Conservation (phyloP, 1,140 invertebrate species). For the Temnothorax longispinosus region DNA sequence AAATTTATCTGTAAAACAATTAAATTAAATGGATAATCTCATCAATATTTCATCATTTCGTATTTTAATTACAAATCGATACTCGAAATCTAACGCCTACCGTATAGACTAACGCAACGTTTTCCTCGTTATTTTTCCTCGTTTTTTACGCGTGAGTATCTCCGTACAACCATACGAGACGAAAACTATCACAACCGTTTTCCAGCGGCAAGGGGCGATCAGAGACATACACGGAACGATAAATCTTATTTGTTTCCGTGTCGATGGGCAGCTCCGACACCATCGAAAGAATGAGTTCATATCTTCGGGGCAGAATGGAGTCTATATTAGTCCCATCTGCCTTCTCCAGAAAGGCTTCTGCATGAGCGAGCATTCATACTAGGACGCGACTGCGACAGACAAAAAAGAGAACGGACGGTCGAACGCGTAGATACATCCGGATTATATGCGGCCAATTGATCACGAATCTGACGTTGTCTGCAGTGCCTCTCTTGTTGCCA, state of each 20-base stretch:
- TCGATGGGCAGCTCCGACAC: constrained; percentile 76
- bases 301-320: constrained; percentile 81
- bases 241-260: constrained; percentile 82
- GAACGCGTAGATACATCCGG: constrained; percentile 79
- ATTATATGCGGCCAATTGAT: constrained; percentile 85
- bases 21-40: background rate
- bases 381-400: constrained; percentile 71
- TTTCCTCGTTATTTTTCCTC: background rate
- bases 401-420: constrained; percentile 73
- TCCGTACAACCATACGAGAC: background rate
- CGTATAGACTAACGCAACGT: background rate
- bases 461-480: constrained; percentile 79
- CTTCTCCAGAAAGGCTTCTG: constrained; percentile 79
- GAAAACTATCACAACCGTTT: constrained; percentile 45
- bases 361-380: constrained; percentile 77
- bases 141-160: background rate
- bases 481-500: constrained; percentile 83
- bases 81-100: background rate
- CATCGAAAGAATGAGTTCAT: constrained; percentile 82
- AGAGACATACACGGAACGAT: constrained; percentile 68
- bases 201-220: constrained; percentile 46
- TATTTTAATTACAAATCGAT: constrained; percentile 1
- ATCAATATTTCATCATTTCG: background rate
- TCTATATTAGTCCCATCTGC: constrained; percentile 85
- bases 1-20: background rate